Base-by-base conservation (phyloP, 2,797 vertebrate genomes). In the Gymnoscopelus microlampas region DNA sequence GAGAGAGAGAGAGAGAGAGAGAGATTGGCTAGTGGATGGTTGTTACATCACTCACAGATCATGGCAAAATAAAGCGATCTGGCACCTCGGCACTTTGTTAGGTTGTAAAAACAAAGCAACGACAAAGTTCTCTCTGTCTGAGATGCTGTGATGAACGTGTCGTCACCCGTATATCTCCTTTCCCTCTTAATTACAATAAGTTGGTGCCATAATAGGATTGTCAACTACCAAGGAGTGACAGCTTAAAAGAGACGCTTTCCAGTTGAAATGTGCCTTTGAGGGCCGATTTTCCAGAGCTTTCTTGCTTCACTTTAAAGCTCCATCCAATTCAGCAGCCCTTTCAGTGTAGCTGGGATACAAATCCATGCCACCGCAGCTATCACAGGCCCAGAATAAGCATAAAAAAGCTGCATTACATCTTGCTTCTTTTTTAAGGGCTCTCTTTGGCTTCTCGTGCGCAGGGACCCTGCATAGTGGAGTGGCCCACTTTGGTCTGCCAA, bases 321-420 rank as follows among this genome's bases (percentile, higher is more conserved):
- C 88, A 92, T 94, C 92, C 94, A 93, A 94, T 94, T 93, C 89
- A 86, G 85, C 81, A 59, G 85, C 79, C 91, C 89, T 93, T 94
- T 94, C 90, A 94, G 88, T 92, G 93, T 92, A 93, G 92, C 92
- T 80, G 89, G 93, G 93, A 94, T 92, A 94, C 93, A 94, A 94
- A 95, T 94, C 93, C 93, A 93, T 88, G 91, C 87, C 84, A 84
- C 87, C 77, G 87, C 91, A 91, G 89, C 92, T 91, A 93, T 93
- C 92, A 92, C 89, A 90, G 90, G 83, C 83, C 89, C 85, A 89
- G 87, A 93, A 93, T 90, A 89, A 93, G 92, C 92, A 92, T 91
- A 90, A 90, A 93, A 93, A 93, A 91, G 85, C 92, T 90, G 88
- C 85, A 92, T 93, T 93, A 92, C 90, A 91, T 93, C 91, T 90